phyloP scores from a whole-genome alignment of 2,797 vertebrate genomes.

The Dendrocincla tyrannina region DNA sequence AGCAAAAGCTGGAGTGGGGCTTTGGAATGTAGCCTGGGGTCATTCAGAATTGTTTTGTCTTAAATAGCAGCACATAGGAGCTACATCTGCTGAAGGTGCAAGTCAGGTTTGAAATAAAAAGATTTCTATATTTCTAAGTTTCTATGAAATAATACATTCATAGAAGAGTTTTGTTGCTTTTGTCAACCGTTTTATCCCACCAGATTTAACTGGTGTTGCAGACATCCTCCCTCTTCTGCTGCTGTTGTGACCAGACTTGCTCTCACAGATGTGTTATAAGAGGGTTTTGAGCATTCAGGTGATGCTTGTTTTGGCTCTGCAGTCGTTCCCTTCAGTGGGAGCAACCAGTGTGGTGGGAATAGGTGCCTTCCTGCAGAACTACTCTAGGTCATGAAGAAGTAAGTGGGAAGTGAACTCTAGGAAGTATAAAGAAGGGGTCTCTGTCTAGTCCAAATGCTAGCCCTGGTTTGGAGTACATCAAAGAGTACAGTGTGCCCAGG shows the following conservation, averaged over 20 bases:
- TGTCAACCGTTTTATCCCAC: not conserved
- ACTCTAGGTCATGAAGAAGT: not conserved
- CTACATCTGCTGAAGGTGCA: not conserved
- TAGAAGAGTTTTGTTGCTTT: not conserved
- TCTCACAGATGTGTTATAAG: not conserved
- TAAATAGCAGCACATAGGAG: not conserved
- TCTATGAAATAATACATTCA: not conserved
- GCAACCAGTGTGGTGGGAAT: not conserved
- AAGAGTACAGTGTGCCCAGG: not conserved
- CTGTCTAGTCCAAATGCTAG: not conserved
- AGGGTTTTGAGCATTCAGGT: not conserved
- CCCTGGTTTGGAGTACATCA: not conserved
- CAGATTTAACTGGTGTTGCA: not conserved
- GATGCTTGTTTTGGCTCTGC: not conserved
- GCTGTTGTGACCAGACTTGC: not conserved
- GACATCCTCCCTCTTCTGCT: not conserved
- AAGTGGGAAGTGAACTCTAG: not conserved
- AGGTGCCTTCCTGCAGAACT: not conserved
- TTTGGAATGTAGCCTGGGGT: not conserved
- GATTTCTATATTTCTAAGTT: not conserved
- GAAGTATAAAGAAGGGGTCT: not conserved
- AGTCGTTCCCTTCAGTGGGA: not conserved
- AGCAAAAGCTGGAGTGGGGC: not conserved
- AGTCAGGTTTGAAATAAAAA: not conserved
- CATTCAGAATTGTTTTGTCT: not conserved